phyloP scores from a whole-genome alignment of 2,888 invertebrate genomes.

The Hymenopus coronatus region DNA sequence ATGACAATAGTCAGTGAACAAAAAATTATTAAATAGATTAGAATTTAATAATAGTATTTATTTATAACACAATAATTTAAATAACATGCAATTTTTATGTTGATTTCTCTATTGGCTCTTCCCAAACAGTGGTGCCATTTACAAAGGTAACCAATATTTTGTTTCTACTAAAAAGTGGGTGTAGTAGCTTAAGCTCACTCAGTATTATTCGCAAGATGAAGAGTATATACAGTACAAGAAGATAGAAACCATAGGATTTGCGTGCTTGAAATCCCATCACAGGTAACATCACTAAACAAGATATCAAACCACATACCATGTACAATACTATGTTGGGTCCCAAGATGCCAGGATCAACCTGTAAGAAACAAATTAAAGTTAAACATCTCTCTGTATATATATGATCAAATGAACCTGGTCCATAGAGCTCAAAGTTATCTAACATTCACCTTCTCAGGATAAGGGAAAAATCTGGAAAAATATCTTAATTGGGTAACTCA shows the following conservation, averaged over 20 bases:
- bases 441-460: too few species aligned
- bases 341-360: slow-evolving; percentile 48
- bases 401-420: too few species aligned
- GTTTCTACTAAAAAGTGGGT: slow-evolving; percentile 40
- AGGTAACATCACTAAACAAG: slow-evolving; percentile 48
- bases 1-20: not conserved
- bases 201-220: slow-evolving; percentile 52
- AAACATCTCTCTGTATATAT: not conserved
- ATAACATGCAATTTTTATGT: not conserved
- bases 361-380: not conserved
- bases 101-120: not conserved
- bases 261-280: slow-evolving; percentile 49
- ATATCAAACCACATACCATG: slow-evolving; percentile 47
- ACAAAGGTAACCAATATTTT: not conserved
- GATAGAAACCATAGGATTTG: slow-evolving; percentile 49
- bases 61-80: not conserved
- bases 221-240: slow-evolving; percentile 49
- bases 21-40: not conserved
- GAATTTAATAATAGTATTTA: not conserved
- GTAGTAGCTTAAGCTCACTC: slow-evolving; percentile 49
- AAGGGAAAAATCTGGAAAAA: too few species aligned
- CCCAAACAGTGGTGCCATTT: not conserved
- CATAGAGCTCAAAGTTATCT: too few species aligned
- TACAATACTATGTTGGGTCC: slow-evolving; percentile 48
- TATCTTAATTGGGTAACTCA: too few species aligned